A percentile compares a stretch with the other conserved stretches of the same genome.
Conservation (phyloP, 1,140 invertebrate species). For the Drosophila takahashii region DNA sequence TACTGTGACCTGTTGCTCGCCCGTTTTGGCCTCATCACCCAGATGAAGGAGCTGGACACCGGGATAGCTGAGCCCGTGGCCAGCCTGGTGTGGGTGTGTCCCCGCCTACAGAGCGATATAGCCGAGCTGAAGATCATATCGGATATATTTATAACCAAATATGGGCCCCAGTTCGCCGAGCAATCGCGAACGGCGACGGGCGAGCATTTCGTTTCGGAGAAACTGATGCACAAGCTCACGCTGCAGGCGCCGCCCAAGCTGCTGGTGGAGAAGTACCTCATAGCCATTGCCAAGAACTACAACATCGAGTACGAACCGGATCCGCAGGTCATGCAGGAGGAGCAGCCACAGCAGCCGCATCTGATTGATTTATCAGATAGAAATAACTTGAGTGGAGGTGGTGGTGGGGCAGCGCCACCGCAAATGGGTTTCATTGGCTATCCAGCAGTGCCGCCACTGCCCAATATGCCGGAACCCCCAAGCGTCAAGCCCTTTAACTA, state of each 20-base stretch:
- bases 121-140: conserved; percentile 91
- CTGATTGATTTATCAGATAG: conserved; percentile 91
- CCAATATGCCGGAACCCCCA: conserved; percentile 84
- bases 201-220: conserved; percentile 91
- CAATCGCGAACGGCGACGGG: conserved; percentile 94
- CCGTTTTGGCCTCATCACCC: conserved; percentile 97
- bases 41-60: conserved; percentile 98
- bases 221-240: conserved; percentile 97
- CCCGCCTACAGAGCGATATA: conserved; percentile 93
- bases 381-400: conserved; percentile 87
- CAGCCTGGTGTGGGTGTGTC: conserved; percentile 98
- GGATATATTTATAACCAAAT: conserved; percentile 96
- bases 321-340: conserved; percentile 94
- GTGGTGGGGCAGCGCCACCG: conserved; percentile 86
- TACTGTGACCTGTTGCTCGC: conserved; percentile 99
- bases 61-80: conserved; percentile 98
- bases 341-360: conserved; percentile 89
- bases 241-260: conserved; percentile 98
- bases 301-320: conserved; percentile 97
- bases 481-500: conserved; percentile 83
- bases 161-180: conserved; percentile 96
- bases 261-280: conserved; percentile 97
- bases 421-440: conserved; percentile 91
- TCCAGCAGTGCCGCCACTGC: conserved; percentile 88
- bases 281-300: conserved; percentile 98